phyloP scores from a whole-genome alignment of 2,888 invertebrate genomes.

The Dilophus febrilis region DNA sequence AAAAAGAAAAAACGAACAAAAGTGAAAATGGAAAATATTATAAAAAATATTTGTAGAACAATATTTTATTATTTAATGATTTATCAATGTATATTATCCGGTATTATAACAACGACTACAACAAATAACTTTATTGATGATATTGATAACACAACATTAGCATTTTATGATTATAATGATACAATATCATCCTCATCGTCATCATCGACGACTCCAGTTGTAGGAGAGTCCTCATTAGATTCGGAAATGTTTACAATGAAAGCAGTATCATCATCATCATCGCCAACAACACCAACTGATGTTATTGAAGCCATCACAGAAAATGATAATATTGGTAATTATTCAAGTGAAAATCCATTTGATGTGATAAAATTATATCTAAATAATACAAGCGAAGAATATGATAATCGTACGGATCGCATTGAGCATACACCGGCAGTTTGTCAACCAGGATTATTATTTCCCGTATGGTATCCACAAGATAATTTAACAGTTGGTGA shows the following conservation, averaged over 20 bases:
- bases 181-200: not conserved
- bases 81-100: not conserved
- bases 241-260: not conserved
- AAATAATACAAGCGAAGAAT: no score
- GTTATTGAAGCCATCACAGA: no score
- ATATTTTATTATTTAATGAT: not conserved
- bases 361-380: conserved; percentile 7
- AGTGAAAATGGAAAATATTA: no score
- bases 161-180: not conserved
- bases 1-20: no score
- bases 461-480: conserved; percentile 80
- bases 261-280: not conserved
- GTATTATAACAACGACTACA: no score
- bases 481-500: conserved; percentile 58
- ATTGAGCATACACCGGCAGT: conserved; percentile 14
- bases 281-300: no score
- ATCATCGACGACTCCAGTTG: not conserved
- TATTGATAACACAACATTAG: no score
- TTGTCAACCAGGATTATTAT: conserved; percentile 71
- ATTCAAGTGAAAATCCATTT: not conserved
- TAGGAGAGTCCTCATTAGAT: not conserved
- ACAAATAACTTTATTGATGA: no score
- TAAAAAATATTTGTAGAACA: no score
- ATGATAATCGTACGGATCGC: not conserved
- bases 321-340: no score